Conservation (phyloP, 1,140 invertebrate genomes). For the Neodiprion virginianus region DNA sequence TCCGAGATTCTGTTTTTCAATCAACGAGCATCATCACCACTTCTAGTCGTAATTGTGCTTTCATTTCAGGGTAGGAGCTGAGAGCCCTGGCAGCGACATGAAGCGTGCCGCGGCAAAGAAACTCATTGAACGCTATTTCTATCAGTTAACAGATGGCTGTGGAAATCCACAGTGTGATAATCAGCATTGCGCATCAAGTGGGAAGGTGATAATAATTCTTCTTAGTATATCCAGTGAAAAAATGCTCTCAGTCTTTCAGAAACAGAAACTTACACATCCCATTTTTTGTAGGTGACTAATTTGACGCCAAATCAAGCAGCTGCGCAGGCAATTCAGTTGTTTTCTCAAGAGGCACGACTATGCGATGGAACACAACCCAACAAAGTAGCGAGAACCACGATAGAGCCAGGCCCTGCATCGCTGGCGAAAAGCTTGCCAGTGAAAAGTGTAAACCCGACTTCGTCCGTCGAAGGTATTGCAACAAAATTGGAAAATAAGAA, state of each 20-base stretch:
- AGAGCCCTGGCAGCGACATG: constrained; percentile 73
- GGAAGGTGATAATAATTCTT: constrained; percentile 66
- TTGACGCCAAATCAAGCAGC: constrained; percentile 88
- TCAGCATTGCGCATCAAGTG: constrained; percentile 87
- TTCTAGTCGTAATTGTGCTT: background rate
- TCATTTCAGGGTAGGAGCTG: constrained; percentile 52
- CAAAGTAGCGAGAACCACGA: constrained; percentile 74
- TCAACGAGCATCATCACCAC: background rate
- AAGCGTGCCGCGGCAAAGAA: constrained; percentile 88
- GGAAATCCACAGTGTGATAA: constrained; percentile 86
- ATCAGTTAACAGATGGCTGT: constrained; percentile 90
- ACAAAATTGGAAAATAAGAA: constrained; percentile 13
- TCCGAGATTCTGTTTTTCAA: too few species aligned
- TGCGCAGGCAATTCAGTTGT: constrained; percentile 84
- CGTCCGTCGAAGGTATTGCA: constrained; percentile 55
- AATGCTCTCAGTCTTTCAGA: constrained; percentile 15
- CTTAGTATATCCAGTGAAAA: constrained; percentile 8
- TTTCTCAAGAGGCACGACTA: constrained; percentile 81
- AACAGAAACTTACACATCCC: background rate
- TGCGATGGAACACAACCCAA: constrained; percentile 76
- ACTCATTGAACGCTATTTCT: constrained; percentile 91
- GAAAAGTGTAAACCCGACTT: constrained; percentile 60
- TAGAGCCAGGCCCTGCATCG: constrained; percentile 60
- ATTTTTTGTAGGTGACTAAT: constrained; percentile 65
- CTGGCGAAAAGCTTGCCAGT: constrained; percentile 66